Evolutionary conservation across 2,113 vertebrate genomes (phyloP), one percentile per base, ranked within the genome.

Genomic region (Sterrhoptilus dennistouni): DNA sequence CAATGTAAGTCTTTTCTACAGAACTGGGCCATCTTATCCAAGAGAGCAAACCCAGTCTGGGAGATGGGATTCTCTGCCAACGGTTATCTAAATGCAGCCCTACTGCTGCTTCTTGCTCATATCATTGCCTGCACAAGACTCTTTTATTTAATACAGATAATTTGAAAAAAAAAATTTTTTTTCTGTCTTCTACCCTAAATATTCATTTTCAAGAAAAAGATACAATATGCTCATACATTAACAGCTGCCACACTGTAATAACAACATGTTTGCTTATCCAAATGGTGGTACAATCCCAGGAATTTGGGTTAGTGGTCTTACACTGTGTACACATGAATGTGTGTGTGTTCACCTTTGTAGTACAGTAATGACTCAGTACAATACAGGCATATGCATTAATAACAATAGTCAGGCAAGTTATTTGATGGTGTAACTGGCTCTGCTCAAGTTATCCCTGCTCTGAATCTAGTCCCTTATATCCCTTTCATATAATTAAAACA

Each of bases 171-270:
- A n/a, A n/a, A n/a, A n/a, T n/a, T 33, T 70, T 40, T 35, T 85
- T 12, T 54, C 42, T 87, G 29, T 52, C 25, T 90, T 74, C 49
- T 76, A 14, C 29, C 25, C 9, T 54, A 68, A 60, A 44, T 38
- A 57, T 15, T 80, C 0, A 5, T 59, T 85, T 89, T 63, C 27
- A 64, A 28, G 16, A 35, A 29, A 84, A 71, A 87, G 27, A 2
- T 25, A 25, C n/a, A 64, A 24, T 45, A 27, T 45, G 4, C 8
- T 53, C 2, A 29, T 40, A 72, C 3, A 19, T 21, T 35, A 44
- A 49, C 44, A 81, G 35, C 47, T 52, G 47, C 33, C 69, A n/a
- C 0, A 0, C 18, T 79, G 21, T 35, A 54, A 9, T 18, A 83
- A 19, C 9, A 66, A 25, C 2, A 7, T 21, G 17, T 80, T 86